Percentiles rank a stretch among this genome's conserved stretches.
phyloP scores from a whole-genome alignment of 2,113 vertebrate species.

The Onychorhynchus coronatus region DNA sequence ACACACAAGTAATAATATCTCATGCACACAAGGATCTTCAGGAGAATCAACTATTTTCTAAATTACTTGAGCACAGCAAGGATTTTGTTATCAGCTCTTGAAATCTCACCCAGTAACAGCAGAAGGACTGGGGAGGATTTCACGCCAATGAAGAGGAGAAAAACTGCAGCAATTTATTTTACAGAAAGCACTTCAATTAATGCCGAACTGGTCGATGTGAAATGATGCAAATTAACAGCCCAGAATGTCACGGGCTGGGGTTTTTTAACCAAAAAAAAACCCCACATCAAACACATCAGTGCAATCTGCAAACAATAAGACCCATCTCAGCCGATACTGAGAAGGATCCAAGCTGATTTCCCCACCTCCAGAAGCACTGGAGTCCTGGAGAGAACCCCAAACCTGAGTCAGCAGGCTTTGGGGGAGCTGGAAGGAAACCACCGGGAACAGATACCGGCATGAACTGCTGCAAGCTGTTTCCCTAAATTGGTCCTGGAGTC shows the following conservation, averaged over 20 bases:
- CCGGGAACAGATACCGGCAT: neutral
- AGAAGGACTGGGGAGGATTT: neutral
- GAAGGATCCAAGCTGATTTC: neutral
- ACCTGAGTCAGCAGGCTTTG: neutral
- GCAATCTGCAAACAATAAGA: neutral
- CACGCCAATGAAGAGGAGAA: rapidly evolving
- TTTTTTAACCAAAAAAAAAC: too few relatives aligned
- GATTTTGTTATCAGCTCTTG: neutral
- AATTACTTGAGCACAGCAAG: neutral
- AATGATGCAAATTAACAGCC: neutral
- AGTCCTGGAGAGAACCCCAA: neutral
- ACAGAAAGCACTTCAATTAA: neutral
- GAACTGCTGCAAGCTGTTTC: neutral
- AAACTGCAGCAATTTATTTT: neutral
- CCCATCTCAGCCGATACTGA: rapidly evolving
- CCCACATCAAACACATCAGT: neutral
- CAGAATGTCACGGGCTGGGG: rapidly evolving
- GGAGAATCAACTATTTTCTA: neutral
- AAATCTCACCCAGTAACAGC: rapidly evolving
- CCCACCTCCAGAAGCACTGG: neutral
- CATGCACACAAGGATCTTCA: rapidly evolving
- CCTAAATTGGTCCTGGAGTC: neutral
- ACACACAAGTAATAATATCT: rapidly evolving
- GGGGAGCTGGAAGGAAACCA: neutral
- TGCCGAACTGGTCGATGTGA: rapidly evolving